Evolutionary conservation across 2,113 vertebrate species (phyloP), one percentile per base, ranked within the genome.

Genomic region (Eudyptes chrysolophus): DNA sequence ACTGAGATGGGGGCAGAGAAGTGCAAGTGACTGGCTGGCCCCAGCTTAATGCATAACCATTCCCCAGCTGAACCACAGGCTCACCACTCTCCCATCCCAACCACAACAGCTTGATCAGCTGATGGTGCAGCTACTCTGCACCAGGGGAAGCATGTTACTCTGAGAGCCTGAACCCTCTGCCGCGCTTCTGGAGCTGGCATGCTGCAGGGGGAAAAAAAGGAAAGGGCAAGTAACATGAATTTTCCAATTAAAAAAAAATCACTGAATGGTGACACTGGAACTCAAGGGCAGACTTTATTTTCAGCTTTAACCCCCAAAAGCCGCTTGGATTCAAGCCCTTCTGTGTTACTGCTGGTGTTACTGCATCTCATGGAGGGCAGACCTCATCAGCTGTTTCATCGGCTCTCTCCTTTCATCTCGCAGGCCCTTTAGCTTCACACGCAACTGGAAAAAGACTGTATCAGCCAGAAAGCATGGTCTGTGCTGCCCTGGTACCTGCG

Each of bases 401-500:
- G 1, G 3, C 29, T 55, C 44, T 46, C 49, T 71, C 16, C 38
- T 75, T 94, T 89, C 3, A 1, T 87, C 36, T 62, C 5, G 0
- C 64, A 77, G 72, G 24, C 22, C n/a, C 36, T n/a, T 92, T 85
- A 68, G 57, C 49, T 64, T 94, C 75, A 57, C 89, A 72, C 0
- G 19, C 10, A 20, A 94, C 65, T 94, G 84, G 90, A 69, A 95
- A 93, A 57, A 84, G 69, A 72, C 57, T 9, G 6, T 62, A 58
- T 87, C 66, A 84, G 27, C n/a, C 81, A 79, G 89, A 79, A 78
- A 87, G 27, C 49, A 2, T 1, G 8, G 26, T 49, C 57, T 68
- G 36, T 83, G 55, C 79, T 78, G 84, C 55, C 46, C 92, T 52
- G 74, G 44, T 97, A 97, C 94, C 97, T 96, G 94, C 19, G 6